Evolutionary conservation across 2,888 invertebrate genomes (phyloP).

Genomic region (Phlogophora meticulosa): DNA sequence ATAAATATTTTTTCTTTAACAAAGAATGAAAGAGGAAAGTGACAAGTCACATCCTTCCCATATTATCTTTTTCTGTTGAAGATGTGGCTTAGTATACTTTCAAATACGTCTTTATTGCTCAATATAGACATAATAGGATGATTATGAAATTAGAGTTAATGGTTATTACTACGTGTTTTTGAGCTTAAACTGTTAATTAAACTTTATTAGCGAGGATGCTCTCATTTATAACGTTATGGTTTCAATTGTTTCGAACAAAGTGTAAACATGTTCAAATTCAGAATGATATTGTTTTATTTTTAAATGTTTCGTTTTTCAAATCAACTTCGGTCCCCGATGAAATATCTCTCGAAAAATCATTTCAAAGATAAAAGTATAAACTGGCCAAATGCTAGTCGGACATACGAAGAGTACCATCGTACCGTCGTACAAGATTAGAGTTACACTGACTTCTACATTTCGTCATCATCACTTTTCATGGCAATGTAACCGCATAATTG

Average conservation of each 20-base stretch:
- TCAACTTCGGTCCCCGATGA: not conserved
- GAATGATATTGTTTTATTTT: conserved; percentile 4
- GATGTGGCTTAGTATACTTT: conserved; percentile 4
- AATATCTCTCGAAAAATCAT: not conserved
- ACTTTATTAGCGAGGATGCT: conserved; percentile 48
- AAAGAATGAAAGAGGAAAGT: too few species aligned
- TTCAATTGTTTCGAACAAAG: conserved; percentile 42
- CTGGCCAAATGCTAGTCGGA: too few species aligned
- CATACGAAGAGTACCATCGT: too few species aligned
- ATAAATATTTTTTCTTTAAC: too few species aligned
- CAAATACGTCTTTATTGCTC: conserved; percentile 28
- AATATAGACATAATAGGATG: conserved; percentile 45
- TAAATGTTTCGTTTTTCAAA: not conserved
- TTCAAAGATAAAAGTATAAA: too few species aligned
- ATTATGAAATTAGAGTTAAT: conserved; percentile 45
- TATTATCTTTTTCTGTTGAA: not conserved
- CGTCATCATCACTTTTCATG: too few species aligned
- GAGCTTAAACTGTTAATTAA: conserved; percentile 52
- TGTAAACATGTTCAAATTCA: conserved; percentile 30
- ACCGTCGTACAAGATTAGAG: too few species aligned
- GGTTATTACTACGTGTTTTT: conserved; percentile 54
- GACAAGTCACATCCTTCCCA: too few species aligned
- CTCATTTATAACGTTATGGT: conserved; percentile 27
- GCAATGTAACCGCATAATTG: too few species aligned
- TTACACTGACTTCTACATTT: too few species aligned